These are phyloP conservation scores for Agriopis aurantiaria DNA, from an alignment of 2,888 invertebrate species.

Conservation along the genomic window DNA sequence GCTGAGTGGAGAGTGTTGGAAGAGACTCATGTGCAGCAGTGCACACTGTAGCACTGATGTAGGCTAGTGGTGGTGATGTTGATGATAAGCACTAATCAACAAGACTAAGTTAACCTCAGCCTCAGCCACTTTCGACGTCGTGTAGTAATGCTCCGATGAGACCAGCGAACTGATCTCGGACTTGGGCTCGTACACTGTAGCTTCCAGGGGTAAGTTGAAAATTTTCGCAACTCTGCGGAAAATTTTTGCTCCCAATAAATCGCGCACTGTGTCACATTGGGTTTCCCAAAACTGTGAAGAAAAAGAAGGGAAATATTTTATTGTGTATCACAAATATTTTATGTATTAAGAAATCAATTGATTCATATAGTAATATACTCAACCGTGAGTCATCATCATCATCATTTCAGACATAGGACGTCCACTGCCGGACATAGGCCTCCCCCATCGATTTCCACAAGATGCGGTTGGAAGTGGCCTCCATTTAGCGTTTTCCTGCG, in stretches of 20 bases:
- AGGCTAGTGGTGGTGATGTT: too few relatives aligned
- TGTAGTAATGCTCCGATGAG: slow-evolving; percentile 66
- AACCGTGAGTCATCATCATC: too few relatives aligned
- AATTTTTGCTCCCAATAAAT: slow-evolving; percentile 69
- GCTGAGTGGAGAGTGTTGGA: background rate
- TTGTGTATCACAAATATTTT: background rate
- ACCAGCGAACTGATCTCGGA: slow-evolving; percentile 55
- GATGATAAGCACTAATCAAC: background rate
- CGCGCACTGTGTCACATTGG: slow-evolving; percentile 64
- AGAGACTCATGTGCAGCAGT: background rate
- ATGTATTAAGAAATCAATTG: background rate
- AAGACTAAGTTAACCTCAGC: slow-evolving; percentile 43
- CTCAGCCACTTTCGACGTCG: slow-evolving; percentile 26
- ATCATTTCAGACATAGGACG: too few relatives aligned
- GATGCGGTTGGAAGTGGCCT: too few relatives aligned
- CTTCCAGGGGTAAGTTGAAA: slow-evolving; percentile 64
- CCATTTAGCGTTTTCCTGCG: too few relatives aligned
- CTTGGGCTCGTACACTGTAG: slow-evolving; percentile 57
- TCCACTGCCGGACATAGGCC: too few relatives aligned
- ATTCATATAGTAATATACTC: too few relatives aligned
- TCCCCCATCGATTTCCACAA: too few relatives aligned
- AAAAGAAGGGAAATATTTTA: background rate
- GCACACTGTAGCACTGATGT: background rate
- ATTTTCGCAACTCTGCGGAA: slow-evolving; percentile 73
- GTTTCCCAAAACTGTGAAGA: slow-evolving; percentile 77